These are phyloP conservation scores for Vombatus ursinus DNA, from an alignment of 2,113 vertebrate species.

Conservation along the genomic window DNA sequence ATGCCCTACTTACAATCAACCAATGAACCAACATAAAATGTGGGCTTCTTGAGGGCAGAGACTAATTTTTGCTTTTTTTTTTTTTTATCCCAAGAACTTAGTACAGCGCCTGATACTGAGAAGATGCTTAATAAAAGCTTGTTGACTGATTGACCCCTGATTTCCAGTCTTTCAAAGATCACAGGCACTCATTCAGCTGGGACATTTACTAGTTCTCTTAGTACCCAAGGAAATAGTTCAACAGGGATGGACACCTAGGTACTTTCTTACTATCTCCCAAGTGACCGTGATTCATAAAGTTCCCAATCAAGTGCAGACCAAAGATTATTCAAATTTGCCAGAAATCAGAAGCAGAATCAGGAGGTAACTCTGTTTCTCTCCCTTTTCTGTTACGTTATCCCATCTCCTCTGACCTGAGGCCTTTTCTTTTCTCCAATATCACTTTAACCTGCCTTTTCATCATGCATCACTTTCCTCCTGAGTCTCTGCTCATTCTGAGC, in stretches of 20 bases:
- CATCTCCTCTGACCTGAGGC: not conserved
- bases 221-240: not conserved
- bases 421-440: not conserved
- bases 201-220: not conserved
- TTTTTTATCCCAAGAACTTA: not conserved
- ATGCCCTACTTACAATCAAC: not conserved
- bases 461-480: not conserved
- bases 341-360: not conserved
- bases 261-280: not conserved
- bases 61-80: not conserved
- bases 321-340: not conserved
- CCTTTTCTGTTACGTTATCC: not conserved
- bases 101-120: not conserved
- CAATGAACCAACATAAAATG: not conserved
- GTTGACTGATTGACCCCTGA: not conserved
- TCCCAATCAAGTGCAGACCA: not conserved
- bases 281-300: too few species aligned
- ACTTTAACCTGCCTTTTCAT: not conserved
- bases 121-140: not conserved
- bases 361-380: not conserved
- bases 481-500: not conserved
- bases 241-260: not conserved
- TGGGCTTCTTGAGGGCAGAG: not conserved
- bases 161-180: not conserved
- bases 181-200: not conserved